phyloP scores from a whole-genome alignment of 2,113 vertebrate species.

The Suncus etruscus region DNA sequence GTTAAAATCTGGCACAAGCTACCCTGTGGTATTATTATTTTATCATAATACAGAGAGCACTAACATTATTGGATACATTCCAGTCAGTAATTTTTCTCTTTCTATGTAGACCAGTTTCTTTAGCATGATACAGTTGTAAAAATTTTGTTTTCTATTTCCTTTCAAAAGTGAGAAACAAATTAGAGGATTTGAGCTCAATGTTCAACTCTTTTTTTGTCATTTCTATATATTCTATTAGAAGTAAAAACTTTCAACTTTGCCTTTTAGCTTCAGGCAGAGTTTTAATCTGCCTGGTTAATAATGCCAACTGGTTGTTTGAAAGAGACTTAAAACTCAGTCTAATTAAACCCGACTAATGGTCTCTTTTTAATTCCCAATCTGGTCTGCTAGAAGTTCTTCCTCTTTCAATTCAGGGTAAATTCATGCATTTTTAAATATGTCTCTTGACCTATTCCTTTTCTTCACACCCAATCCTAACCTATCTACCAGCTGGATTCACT shows the following conservation, averaged over 20 bases:
- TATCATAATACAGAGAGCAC: background rate
- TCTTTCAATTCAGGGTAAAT: background rate
- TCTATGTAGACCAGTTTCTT: background rate
- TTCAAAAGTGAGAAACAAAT: background rate
- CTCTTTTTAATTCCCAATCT: background rate
- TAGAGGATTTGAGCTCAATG: background rate
- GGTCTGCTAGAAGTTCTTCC: background rate
- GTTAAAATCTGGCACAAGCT: background rate
- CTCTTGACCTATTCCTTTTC: background rate
- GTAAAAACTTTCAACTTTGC: background rate
- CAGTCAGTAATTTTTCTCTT: background rate
- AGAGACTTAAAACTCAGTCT: slow-evolving; percentile 5
- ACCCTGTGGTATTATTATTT: background rate
- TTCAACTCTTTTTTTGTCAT: background rate
- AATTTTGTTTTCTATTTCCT: background rate
- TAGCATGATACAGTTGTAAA: background rate
- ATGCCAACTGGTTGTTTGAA: background rate
- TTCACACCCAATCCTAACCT: background rate
- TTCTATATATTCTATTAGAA: background rate
- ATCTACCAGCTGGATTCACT: background rate
- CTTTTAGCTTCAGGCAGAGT: background rate
- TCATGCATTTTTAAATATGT: background rate
- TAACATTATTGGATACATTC: background rate
- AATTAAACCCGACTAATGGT: slow-evolving; percentile 30
- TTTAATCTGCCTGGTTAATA: background rate